These are phyloP conservation scores for Trachops cirrhosus DNA, from an alignment of 2,797 vertebrate species.

Conservation along the genomic window DNA sequence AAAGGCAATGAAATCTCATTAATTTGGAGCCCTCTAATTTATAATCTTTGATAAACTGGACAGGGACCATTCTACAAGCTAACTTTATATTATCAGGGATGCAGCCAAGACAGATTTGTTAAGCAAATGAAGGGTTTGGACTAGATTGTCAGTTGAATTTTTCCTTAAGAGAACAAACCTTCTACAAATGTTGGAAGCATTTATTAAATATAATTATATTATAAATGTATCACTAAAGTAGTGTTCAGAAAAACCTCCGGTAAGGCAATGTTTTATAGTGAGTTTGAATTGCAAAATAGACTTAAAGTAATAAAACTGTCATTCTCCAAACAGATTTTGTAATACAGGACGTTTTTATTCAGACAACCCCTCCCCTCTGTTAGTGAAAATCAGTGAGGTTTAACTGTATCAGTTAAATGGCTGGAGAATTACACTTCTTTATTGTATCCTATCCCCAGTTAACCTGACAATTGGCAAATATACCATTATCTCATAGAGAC, in stretches of 20 bases:
- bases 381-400: conserved; percentile 38
- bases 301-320: conserved; percentile 48
- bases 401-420: conserved; percentile 50
- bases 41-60: conserved; percentile 32
- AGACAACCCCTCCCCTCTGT: conserved; percentile 1
- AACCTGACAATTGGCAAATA: conserved; percentile 33
- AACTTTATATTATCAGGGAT: conserved; percentile 31
- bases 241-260: conserved; percentile 34
- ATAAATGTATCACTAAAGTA: conserved; percentile 47
- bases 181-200: conserved; percentile 46
- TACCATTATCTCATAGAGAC: conserved; percentile 26
- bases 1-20: conserved; percentile 51
- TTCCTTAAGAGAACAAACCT: conserved; percentile 71
- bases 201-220: conserved; percentile 54
- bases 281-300: conserved; percentile 60
- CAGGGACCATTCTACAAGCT: background rate
- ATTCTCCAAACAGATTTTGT: conserved; percentile 41
- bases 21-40: conserved; percentile 44
- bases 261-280: conserved; percentile 45
- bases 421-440: conserved; percentile 39
- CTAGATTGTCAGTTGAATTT: conserved; percentile 32
- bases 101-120: conserved; percentile 47
- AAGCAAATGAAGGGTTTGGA: conserved; percentile 63
- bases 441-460: conserved; percentile 6
- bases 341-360: conserved; percentile 44